Evolutionary conservation across 2,888 invertebrate species (phyloP).

Genomic region (Lasioglossum marginatum): DNA sequence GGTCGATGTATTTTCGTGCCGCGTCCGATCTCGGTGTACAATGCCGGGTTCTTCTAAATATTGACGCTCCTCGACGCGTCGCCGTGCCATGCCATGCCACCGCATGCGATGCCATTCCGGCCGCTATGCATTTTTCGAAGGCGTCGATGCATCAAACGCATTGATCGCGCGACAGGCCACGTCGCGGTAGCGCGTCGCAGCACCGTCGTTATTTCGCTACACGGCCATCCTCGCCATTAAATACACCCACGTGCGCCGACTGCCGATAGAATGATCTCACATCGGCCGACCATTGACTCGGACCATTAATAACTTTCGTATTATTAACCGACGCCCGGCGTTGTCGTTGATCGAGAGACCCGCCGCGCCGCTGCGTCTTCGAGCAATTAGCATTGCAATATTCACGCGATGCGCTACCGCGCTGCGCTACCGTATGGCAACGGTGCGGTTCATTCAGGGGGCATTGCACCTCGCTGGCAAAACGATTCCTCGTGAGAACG

Average conservation of each 20-base stretch:
- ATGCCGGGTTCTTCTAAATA: conserved; percentile 2
- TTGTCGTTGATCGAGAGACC: not conserved
- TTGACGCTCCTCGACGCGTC: not conserved
- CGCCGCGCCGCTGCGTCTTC: not conserved
- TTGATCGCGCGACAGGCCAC: not conserved
- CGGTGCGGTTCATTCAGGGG: conserved; percentile 49
- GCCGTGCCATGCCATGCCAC: not conserved
- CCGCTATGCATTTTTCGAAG: conserved; percentile 1
- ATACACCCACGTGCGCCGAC: conserved; percentile 23
- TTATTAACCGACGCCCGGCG: not conserved
- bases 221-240: conserved; percentile 24
- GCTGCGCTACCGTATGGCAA: conserved; percentile 1
- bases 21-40: not conserved
- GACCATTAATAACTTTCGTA: conserved; percentile 21
- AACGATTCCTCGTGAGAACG: conserved; percentile 17
- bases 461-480: conserved; percentile 17
- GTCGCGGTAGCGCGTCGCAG: conserved; percentile 14
- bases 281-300: conserved; percentile 38
- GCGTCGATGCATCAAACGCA: not conserved
- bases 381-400: not conserved
- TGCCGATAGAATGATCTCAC: conserved; percentile 49
- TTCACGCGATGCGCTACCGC: not conserved
- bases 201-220: conserved; percentile 31
- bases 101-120: not conserved
- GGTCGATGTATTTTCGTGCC: conserved; percentile 25